These are phyloP conservation scores for Gasteruption jaculator DNA, from an alignment of 2,888 invertebrate species.

Conservation along the genomic window DNA sequence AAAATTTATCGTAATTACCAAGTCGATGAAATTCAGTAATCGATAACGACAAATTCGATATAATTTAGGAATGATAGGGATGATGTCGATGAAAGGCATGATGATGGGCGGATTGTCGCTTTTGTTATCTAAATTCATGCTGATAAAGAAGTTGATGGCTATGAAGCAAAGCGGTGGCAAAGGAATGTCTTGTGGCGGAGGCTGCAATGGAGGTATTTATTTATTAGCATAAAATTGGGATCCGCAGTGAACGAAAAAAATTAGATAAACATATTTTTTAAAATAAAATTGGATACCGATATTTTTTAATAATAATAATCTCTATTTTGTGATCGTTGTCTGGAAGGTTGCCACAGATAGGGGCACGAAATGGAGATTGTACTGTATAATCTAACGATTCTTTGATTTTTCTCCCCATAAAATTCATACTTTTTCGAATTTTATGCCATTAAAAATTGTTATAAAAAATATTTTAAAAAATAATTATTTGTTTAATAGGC, in stretches of 20 bases:
- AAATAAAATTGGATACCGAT: too few relatives aligned
- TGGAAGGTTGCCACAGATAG: too few relatives aligned
- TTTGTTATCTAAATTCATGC: slow-evolving; percentile 58
- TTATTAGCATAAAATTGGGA: too few relatives aligned
- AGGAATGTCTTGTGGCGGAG: slow-evolving; percentile 28
- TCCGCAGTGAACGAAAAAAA: slow-evolving; percentile 46
- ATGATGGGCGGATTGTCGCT: slow-evolving; percentile 61
- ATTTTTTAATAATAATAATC: too few relatives aligned
- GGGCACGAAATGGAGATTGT: too few relatives aligned
- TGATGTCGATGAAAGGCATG: slow-evolving; percentile 61
- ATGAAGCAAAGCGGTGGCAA: slow-evolving; percentile 33
- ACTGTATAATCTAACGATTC: too few relatives aligned
- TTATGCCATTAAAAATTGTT: neutral
- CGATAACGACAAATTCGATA: slow-evolving; percentile 1
- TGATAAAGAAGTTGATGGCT: slow-evolving; percentile 34
- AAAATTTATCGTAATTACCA: too few relatives aligned
- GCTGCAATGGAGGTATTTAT: too few relatives aligned
- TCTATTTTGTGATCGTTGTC: too few relatives aligned
- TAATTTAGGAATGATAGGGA: slow-evolving; percentile 57
- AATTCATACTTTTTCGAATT: too few relatives aligned
- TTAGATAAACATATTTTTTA: too few relatives aligned
- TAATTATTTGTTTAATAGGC: slow-evolving; percentile 9
- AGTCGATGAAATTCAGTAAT: neutral
- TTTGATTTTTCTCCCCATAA: too few relatives aligned
- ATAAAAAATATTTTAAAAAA: slow-evolving; percentile 13